Evolutionary conservation across 2,888 invertebrate species (phyloP), one percentile per base, ranked within the genome.

Genomic region (Chalcis sispes): DNA sequence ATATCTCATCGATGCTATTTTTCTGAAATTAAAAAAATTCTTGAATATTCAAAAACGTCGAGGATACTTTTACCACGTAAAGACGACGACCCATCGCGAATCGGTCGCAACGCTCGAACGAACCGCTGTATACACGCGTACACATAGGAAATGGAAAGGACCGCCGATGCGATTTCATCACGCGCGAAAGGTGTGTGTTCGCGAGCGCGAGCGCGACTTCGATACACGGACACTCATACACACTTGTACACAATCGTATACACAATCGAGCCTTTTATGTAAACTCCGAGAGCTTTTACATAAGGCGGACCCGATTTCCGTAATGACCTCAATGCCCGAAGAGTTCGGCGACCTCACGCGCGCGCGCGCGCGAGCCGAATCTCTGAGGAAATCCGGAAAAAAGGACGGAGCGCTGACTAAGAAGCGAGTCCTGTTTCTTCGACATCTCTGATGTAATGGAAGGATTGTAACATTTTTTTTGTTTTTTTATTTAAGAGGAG

Each of bases 251-350:
- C 42, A n/a, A 10, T 3, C 25, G 50, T 7, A 56, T 40, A 42
- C 42, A 32, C 61, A 3, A 25, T 8, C n/a, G n/a, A n/a, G 58
- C 69, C 71, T 72, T 81, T 81, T 81, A 81, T 79, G 72, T 81
- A 81, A 81, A 77, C 74, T 79, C 70, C 23, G 56, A 42, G 71
- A 77, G 73, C 77, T 69, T 81, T 81, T 81, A 81, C 79, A 78
- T 81, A 81, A 81, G 79, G 48, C 27, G 50, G 8, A 65, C 42
- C 46, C 64, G 64, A 75, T 75, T 77, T 77, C 77, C 72, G 77
- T 56, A 67, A 75, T 67, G 72, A 67, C 75, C 71, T 36, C 75
- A 64, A 75, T 70, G 36, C 7, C 10, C 5, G n/a, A 4, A 1
- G 59, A 59, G 77, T 73, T 77, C 77, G 23, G 36, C 70, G 32